Base-by-base conservation (phyloP, 2,888 invertebrate species). In the Laspeyria flexula region DNA sequence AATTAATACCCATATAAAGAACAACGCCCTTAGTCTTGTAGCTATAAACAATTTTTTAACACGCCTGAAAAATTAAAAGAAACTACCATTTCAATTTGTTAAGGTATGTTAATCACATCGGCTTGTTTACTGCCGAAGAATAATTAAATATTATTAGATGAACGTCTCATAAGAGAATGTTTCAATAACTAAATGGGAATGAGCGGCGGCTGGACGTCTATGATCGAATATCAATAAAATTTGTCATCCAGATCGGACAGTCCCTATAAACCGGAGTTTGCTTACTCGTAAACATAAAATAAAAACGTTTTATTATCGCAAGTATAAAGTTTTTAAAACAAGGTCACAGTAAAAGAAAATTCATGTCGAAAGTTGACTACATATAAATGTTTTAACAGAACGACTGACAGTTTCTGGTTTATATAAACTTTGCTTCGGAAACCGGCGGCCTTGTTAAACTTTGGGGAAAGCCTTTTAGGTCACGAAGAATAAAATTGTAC, bases 271-370 rank as follows among this genome's bases (percentile, higher is more conserved):
- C 54, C 68, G 64, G 68, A 75, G 75, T 80, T 81, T 77, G 75
- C 76, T 76, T 77, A 77, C 76, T 72, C 80, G 75, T 82, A 79
- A 83, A 81, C 79, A 77, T 82, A 77, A 83, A 83, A 82, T 81
- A 80, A 82, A 80, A 84, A 75, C 75, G 74, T 81, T 85, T 82
- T 83, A 83, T 76, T 74, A 74, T 76, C 75, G 67, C 72, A 81
- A 79, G 71, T 75, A 77, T 77, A 74, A 82, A 83, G 68, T 81
- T 81, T 31, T 75, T 76, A 64, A 76, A 82, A 81, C 81, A 77
- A 83, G 79, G 82, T 75, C 80, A 77, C 71, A 73, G 67, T 73
- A 72, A 79, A 79, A 81, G 78, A 79, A 79, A 78, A 79, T 78
- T 80, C 80, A 77, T 79, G 73, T 73, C 72, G 70, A 80, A 80